Percentiles rank a stretch among this genome's conserved stretches.
phyloP scores from a whole-genome alignment of 1,140 invertebrate genomes.

The Halictus rubicundus region DNA sequence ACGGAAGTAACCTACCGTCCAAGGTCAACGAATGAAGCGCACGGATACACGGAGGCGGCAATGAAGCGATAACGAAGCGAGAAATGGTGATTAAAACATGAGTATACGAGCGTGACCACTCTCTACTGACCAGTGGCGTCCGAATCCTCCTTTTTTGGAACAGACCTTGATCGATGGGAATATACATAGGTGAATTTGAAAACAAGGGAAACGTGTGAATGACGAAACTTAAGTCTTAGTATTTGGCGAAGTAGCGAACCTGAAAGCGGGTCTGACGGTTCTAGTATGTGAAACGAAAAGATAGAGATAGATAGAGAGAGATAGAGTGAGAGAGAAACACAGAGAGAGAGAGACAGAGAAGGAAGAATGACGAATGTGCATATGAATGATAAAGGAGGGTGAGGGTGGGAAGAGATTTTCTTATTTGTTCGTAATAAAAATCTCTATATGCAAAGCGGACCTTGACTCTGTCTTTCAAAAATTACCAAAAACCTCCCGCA shows the following conservation, averaged over 20 bases:
- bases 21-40: slow-evolving; percentile 52
- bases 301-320: background rate
- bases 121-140: slow-evolving; percentile 59
- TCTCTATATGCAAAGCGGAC: slow-evolving; percentile 52
- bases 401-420: slow-evolving; percentile 25
- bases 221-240: slow-evolving; percentile 61
- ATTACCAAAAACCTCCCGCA: slow-evolving; percentile 81
- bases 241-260: slow-evolving; percentile 68
- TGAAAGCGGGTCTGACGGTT: slow-evolving; percentile 50
- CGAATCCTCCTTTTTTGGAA: slow-evolving; percentile 67
- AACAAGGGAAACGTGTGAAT: slow-evolving; percentile 24
- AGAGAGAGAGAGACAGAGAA: background rate
- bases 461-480: slow-evolving; percentile 50
- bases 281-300: slow-evolving; percentile 23
- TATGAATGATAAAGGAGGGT: slow-evolving; percentile 21
- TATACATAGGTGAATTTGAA: slow-evolving; percentile 32
- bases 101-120: slow-evolving; percentile 42
- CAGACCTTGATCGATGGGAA: slow-evolving; percentile 69
- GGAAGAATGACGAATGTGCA: background rate
- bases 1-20: background rate
- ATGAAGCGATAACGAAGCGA: slow-evolving; percentile 62
- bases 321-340: background rate
- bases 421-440: slow-evolving; percentile 36
- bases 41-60: slow-evolving; percentile 42
- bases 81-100: slow-evolving; percentile 35